Evolutionary conservation across 1,140 invertebrate species (phyloP), one percentile per base, ranked within the genome.

Genomic region (Proctacanthus coquilletti): DNA sequence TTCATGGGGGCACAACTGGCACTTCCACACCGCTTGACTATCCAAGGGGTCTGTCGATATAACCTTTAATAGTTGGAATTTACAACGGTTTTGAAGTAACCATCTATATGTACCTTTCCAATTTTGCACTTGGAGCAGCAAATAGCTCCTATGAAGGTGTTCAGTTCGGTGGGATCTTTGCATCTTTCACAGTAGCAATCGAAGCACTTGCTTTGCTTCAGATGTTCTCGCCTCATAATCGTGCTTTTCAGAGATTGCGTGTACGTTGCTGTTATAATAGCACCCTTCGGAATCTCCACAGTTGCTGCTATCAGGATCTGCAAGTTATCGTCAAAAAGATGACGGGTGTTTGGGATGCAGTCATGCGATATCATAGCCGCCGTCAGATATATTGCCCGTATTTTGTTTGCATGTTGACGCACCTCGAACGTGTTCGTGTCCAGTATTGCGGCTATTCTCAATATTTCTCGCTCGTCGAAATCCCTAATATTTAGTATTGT

Each of bases 341-440:
- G 69, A 31, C 68, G 61, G 9, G 74, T 71, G 48, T 79, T 79
- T 8, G 75, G 68, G 34, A 63, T 65, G 42, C 75, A 80, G 43
- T 70, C 68, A 48, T 80, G 76, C 20, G 71, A 66, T 43, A 76
- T 62, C 62, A 78, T 70, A 17, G 70, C 68, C 1, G 68, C 68
- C 10, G 60, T 68, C 1, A 70, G 60, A 47, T 72, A 80, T 18
- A 80, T 52, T n/a, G 66, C 75, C 21, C 71, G 56, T 18, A 70
- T 52, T 39, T 64, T 66, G 8, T 60, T 56, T 37, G 62, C 48
- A 10, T 52, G 48, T 21, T 65, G 65, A 34, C 66, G 55, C 2
- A 75, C 57, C 45, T 75, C 72, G 43, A 71, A 78, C 11, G 73
- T 60, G 45, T 81, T 80, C 2, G 74, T 76, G 43, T 78, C 74